Evolutionary conservation across 2,888 invertebrate species (phyloP).

Genomic region (Aquatica leii): DNA sequence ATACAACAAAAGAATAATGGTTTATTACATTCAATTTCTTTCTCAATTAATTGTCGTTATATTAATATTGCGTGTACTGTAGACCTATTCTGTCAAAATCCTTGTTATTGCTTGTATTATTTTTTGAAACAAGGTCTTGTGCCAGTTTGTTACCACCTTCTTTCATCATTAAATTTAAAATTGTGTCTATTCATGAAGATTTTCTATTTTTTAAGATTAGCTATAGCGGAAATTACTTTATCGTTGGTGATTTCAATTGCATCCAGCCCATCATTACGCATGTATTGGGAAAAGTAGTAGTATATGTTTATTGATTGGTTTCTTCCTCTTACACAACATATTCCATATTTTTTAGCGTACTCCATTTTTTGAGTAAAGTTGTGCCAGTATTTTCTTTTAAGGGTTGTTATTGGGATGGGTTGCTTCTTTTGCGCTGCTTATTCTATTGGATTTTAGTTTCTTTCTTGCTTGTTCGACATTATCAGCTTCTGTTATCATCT

Average conservation of each 20-base stretch:
- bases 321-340: not conserved
- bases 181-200: not conserved
- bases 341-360: not conserved
- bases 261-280: not conserved
- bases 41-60: too few relatives aligned
- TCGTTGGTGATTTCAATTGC: not conserved
- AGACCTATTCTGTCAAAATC: too few relatives aligned
- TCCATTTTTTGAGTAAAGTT: not conserved
- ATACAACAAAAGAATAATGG: too few relatives aligned
- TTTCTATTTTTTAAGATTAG: not conserved
- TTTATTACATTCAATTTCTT: too few relatives aligned
- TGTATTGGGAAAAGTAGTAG: not conserved
- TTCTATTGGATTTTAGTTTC: not conserved
- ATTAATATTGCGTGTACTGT: too few relatives aligned
- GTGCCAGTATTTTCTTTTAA: not conserved
- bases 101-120: not conserved
- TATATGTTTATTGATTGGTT: not conserved
- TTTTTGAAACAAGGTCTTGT: not conserved
- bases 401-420: not conserved
- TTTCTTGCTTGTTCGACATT: not conserved
- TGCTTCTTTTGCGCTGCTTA: not conserved
- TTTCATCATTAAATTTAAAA: too few relatives aligned
- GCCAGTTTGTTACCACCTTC: not conserved
- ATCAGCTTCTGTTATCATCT: not conserved
- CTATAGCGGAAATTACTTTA: not conserved